Evolutionary conservation across 2,888 invertebrate species (phyloP), one percentile per base, ranked within the genome.

Genomic region (Epirrita christyi): DNA sequence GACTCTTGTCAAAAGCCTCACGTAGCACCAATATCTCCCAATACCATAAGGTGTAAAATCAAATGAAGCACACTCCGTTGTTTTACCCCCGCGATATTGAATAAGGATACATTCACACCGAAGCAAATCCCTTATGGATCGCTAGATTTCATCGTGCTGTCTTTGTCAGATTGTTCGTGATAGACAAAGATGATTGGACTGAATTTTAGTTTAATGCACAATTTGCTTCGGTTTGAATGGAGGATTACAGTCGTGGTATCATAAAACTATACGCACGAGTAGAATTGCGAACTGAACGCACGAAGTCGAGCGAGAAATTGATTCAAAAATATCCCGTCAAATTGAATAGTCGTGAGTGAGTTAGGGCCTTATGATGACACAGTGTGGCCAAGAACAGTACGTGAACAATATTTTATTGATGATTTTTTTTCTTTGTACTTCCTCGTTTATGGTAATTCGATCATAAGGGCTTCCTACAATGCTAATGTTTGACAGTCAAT

Each of bases 301-400:
- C 46, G 64, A 68, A 76, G 66, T 75, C 73, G 68, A 70, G 71
- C 80, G 78, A 56, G 68, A 82, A 83, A 83, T 83, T 81, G 81
- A 80, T 81, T 81, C 78, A 83, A 81, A 83, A 81, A 81, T 81
- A 78, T 76, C 73, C 79, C 73, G 72, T 74, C 76, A 78, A 79
- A 81, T 79, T 78, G 80, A 80, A 81, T 74, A 70, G 71, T 69
- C 63, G 61, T 70, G 70, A 73, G 74, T 73, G 72, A 73, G 72
- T 73, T 71, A 72, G 65, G 66, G 49, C 59, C 64, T 61, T 46
- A 61, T 55, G 8, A 46, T 43, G 47, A 8, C 42, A 48, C 36
- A 54, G 54, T 43, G 13, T n/a, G 6, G n/a, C 1, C 1, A 37
- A 29, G 6, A 14, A 21, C 2, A 21, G 21, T 21, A n/a, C n/a